These are phyloP conservation scores for Drosophila varians DNA, from an alignment of 1,140 invertebrate species.

Conservation along the genomic window DNA sequence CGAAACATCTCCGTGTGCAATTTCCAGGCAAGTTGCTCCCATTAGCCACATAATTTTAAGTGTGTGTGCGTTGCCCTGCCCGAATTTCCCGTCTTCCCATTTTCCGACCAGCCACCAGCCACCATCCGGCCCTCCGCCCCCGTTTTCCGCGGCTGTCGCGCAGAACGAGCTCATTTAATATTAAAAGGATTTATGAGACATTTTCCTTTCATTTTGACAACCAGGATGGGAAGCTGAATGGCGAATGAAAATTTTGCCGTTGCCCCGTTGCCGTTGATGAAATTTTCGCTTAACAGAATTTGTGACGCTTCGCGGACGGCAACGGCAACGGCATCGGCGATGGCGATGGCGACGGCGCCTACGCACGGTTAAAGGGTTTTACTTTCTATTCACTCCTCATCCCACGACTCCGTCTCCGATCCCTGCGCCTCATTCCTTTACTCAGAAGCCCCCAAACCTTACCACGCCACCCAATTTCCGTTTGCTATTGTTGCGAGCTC, in stretches of 20 bases:
- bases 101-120: background rate
- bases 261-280: conserved; percentile 66
- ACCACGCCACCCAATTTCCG: conserved; percentile 19
- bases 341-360: conserved; percentile 48
- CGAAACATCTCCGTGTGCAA: conserved; percentile 56
- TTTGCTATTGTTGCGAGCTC: conserved; percentile 67
- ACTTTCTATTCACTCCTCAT: conserved; percentile 56
- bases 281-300: conserved; percentile 82
- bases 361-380: conserved; percentile 81
- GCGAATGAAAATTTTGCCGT: conserved; percentile 67
- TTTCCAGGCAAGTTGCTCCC: conserved; percentile 80
- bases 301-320: conserved; percentile 68
- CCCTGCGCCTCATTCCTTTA: conserved; percentile 8
- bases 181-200: conserved; percentile 82
- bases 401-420: background rate
- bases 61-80: conserved; percentile 76
- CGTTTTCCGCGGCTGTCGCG: conserved; percentile 19
- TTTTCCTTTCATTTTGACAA: conserved; percentile 82
- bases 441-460: background rate
- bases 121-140: background rate
- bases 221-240: conserved; percentile 49
- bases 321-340: conserved; percentile 22
- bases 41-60: conserved; percentile 82
- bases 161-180: conserved; percentile 78
- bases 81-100: conserved; percentile 33